Evolutionary conservation across 1,140 invertebrate species (phyloP), one percentile per base, ranked within the genome.

Genomic region (Papilio aristodemus): DNA sequence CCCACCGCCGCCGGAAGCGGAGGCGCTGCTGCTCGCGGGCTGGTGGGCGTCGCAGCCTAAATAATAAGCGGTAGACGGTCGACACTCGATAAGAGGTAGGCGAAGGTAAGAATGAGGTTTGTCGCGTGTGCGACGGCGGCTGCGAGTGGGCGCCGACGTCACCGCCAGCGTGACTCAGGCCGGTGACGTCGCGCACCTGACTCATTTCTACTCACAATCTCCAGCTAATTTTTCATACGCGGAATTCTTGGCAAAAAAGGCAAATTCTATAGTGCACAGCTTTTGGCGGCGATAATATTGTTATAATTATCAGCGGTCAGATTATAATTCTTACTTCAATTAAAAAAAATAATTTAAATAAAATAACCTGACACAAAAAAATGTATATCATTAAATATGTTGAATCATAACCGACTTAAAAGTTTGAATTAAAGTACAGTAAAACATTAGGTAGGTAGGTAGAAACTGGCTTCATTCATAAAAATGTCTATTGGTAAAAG

Each of bases 1-100:
- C 83, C 85, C 86, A 80, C 81, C 60, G 74, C 54, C 78, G 77
- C 72, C 85, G 86, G 87, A 89, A 89, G 81, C 81, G 82, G 85
- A 82, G 86, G 85, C 84, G 80, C 81, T 79, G 64, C 69, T 74
- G 25, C 54, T 10, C 4, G 63, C 60, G 68, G 68, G 70, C 5
- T 57, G 62, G 85, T 82, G 82, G 81, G 83, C 79, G 83, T 73
- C 72, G 68, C 68, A 67, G 67, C 54, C 67, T 54, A 76, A 76
- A 72, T 77, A 73, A 77, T 64, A 0, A 11, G 22, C 19, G 46
- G 19, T 22, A 22, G 46, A 54, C 22, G 9, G 46, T 54, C 46
- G 46, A 54, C 46, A 22, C 19, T 22, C 9, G 57, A 36, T 58
- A 25, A 14, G 11, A 58, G 27, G 57, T n/a, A 58, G 25, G 59